Conservation (phyloP, 2,797 vertebrate species). For the Cetoscarus ocellatus region DNA sequence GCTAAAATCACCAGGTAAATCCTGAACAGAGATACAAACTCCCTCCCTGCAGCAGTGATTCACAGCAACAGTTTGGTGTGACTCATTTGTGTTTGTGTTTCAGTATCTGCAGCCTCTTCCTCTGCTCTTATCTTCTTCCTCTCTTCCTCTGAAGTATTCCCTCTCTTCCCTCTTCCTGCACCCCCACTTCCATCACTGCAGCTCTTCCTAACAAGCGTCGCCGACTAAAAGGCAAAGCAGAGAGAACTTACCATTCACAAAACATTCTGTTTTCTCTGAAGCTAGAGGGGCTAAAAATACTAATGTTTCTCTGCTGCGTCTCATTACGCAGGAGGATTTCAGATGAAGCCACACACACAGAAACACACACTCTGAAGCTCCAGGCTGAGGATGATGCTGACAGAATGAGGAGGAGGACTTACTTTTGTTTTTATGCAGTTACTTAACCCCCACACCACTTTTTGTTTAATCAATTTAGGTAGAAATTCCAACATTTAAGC, state of each 20-base stretch:
- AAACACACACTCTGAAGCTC: constrained; percentile 2
- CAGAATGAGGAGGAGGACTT: constrained; percentile 1
- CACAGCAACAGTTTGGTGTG: constrained; percentile 21
- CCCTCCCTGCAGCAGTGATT: constrained; percentile 12
- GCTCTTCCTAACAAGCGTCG: constrained; percentile 49
- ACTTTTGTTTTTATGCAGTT: neutral
- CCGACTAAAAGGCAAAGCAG: constrained; percentile 47
- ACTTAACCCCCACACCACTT: too few species aligned
- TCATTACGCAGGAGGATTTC: constrained; percentile 57
- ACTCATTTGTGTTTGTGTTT: constrained; percentile 41
- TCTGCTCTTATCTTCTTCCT: neutral
- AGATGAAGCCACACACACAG: constrained; percentile 16
- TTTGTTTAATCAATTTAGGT: too few species aligned
- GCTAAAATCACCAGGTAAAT: constrained; percentile 4
- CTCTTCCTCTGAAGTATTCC: constrained; percentile 15
- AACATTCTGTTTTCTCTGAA: constrained; percentile 52
- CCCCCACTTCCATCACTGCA: constrained; percentile 1
- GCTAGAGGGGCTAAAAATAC: constrained; percentile 69
- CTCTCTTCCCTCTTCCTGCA: neutral
- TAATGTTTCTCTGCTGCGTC: constrained; percentile 52
- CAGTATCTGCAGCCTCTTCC: constrained; percentile 4
- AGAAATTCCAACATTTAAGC: too few species aligned
- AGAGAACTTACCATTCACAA: constrained; percentile 63
- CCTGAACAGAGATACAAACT: constrained; percentile 18
- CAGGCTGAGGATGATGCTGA: too few species aligned